Base-by-base conservation (phyloP, 2,888 invertebrate genomes). In the Apeira syringaria region DNA sequence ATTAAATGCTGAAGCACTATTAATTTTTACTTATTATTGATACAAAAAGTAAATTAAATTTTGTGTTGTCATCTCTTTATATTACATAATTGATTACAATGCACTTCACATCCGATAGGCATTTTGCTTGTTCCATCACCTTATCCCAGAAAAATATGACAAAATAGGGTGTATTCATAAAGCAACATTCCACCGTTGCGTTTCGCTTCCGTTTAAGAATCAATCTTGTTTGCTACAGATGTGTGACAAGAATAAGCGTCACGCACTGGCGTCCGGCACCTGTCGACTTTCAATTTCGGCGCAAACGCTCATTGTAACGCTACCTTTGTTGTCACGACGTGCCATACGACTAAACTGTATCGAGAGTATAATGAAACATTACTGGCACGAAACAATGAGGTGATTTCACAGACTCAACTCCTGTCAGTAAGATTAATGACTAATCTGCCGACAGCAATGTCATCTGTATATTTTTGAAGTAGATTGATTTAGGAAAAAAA, bases 281-380 rank as follows among this genome's bases (percentile, higher is more conserved):
- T 37, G 41, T 26, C 22, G 10, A 81, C 80, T 81, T 79, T 80
- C 80, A 59, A 57, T 80, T 79, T 81, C 79, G 68, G 69, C 61
- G 59, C 62, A 60, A 69, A 53, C 63, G 61, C 50, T 68, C 56
- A 54, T 63, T 68, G 68, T 76, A 59, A 61, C 53, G 59, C 25
- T 29, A 26, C 56, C 61, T 64, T 66, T 68, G 61, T 68, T 72
- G 69, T 68, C 68, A 68, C 62, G 57, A 53, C 24, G 40, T 50
- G 42, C 24, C 32, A 25, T 34, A 35, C 9, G 28, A 34, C 20
- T 9, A 25, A 25, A 20, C 29, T 13, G 33, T 45, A 42, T 39
- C 27, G 38, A 38, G 24, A 39, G 9, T 17, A 31, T 35, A 40
- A 46, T 46, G 39, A 31, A 34, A 25, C 15, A 25, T 12, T 30